phyloP scores from a whole-genome alignment of 2,888 invertebrate species.

The Metacarcinus magister region DNA sequence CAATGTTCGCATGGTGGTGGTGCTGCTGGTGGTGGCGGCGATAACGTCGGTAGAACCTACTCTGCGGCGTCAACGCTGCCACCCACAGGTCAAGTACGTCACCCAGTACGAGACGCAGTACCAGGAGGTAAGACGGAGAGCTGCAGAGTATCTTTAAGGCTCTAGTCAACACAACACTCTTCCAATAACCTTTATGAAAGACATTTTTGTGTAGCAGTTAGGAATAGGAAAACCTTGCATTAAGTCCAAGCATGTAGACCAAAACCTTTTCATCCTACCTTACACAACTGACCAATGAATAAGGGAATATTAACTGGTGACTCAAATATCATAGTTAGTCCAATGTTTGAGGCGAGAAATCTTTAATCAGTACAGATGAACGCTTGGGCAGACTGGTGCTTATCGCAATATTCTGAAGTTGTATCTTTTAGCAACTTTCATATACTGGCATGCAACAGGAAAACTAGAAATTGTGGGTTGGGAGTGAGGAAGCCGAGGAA shows the following conservation, averaged over 20 bases:
- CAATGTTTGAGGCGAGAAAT: no score
- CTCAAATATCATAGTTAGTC: no score
- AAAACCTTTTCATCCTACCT: no score
- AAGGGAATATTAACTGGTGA: no score
- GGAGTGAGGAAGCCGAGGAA: neutral
- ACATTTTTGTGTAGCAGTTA: no score
- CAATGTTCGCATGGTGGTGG: constrained; percentile 3
- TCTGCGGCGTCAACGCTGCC: neutral
- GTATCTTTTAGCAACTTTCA: neutral
- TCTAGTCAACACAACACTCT: no score
- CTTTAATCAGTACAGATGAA: neutral
- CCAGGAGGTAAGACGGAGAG: neutral
- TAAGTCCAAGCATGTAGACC: no score
- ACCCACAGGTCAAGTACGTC: neutral
- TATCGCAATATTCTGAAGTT: neutral
- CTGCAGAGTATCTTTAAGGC: neutral
- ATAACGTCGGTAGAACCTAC: neutral
- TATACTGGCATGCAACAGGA: neutral
- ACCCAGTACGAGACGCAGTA: neutral
- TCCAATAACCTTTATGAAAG: no score
- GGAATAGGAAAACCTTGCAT: no score
- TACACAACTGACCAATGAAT: no score
- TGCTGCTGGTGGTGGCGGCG: constrained; percentile 21
- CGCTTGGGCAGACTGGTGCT: neutral
- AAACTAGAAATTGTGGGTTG: neutral